A percentile compares a stretch with the other conserved stretches of the same genome.
These are phyloP conservation scores for Atta cephalotes DNA, from an alignment of 1,140 invertebrate genomes.

Conservation along the genomic window DNA sequence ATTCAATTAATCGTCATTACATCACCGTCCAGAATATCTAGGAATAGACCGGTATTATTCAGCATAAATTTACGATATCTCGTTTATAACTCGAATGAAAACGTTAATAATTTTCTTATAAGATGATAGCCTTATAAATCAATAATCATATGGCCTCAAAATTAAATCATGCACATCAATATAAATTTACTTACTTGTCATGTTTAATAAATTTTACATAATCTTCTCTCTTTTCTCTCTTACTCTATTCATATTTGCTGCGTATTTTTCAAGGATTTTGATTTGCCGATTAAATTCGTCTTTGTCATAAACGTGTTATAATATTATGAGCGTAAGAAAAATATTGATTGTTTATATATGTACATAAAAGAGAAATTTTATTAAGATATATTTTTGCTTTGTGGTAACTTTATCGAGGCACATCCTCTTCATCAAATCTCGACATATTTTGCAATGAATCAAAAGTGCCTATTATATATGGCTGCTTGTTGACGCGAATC, in stretches of 20 bases:
- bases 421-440: not conserved
- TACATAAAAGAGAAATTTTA: not conserved
- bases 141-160: conserved; percentile 30
- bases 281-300: not conserved
- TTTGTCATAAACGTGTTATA: too few relatives aligned
- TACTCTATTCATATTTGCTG: not conserved
- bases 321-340: not conserved
- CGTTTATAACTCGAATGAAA: conserved; percentile 15
- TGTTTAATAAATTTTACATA: conserved; percentile 19
- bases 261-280: not conserved
- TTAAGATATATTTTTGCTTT: too few relatives aligned
- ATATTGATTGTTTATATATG: not conserved
- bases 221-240: not conserved
- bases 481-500: not conserved
- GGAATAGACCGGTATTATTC: not conserved
- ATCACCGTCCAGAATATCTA: conserved; percentile 12
- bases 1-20: conserved; percentile 47
- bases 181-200: conserved; percentile 45
- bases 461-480: not conserved
- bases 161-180: conserved; percentile 28
- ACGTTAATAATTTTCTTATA: conserved; percentile 37
- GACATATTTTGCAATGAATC: not conserved
- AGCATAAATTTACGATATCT: conserved; percentile 9
- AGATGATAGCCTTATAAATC: conserved; percentile 41
- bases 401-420: not conserved